Percentiles rank a stretch among this genome's conserved stretches.
These are phyloP conservation scores for Bombyx mandarina DNA, from an alignment of 1,140 invertebrate genomes.

Conservation along the genomic window DNA sequence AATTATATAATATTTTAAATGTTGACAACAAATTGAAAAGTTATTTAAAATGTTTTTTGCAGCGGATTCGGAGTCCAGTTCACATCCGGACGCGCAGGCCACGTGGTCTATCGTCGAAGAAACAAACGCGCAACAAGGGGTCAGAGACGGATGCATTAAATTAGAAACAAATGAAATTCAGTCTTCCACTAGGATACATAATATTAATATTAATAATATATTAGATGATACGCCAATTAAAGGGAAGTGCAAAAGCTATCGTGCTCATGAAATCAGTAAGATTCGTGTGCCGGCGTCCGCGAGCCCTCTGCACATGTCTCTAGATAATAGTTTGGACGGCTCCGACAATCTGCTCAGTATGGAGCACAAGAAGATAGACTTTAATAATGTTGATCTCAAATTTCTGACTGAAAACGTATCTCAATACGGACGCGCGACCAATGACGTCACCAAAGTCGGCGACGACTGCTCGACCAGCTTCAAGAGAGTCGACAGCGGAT, in stretches of 20 bases:
- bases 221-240: slow-evolving; percentile 53
- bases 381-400: slow-evolving; percentile 64
- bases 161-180: slow-evolving; percentile 28
- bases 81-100: slow-evolving; percentile 18
- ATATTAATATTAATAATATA: slow-evolving; percentile 20
- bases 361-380: slow-evolving; percentile 60
- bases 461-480: slow-evolving; percentile 43
- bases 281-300: slow-evolving; percentile 29
- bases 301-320: slow-evolving; percentile 53
- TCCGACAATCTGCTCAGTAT: slow-evolving; percentile 43
- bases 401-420: slow-evolving; percentile 53
- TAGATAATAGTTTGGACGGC: slow-evolving; percentile 61
- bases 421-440: slow-evolving; percentile 29
- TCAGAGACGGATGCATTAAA: slow-evolving; percentile 26
- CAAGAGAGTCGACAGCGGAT: slow-evolving; percentile 63
- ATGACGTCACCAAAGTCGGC: slow-evolving; percentile 26
- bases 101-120: slow-evolving; percentile 47
- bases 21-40: neutral
- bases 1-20: neutral
- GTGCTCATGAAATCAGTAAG: slow-evolving; percentile 58
- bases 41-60: slow-evolving; percentile 14
- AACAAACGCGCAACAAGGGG: slow-evolving; percentile 33
- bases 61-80: slow-evolving; percentile 34
- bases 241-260: slow-evolving; percentile 38
- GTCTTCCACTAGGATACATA: slow-evolving; percentile 37